A percentile compares a stretch with the other conserved stretches of the same genome.
Evolutionary conservation across 2,797 vertebrate genomes (phyloP).

Genomic region (Nyctalus aviator): DNA sequence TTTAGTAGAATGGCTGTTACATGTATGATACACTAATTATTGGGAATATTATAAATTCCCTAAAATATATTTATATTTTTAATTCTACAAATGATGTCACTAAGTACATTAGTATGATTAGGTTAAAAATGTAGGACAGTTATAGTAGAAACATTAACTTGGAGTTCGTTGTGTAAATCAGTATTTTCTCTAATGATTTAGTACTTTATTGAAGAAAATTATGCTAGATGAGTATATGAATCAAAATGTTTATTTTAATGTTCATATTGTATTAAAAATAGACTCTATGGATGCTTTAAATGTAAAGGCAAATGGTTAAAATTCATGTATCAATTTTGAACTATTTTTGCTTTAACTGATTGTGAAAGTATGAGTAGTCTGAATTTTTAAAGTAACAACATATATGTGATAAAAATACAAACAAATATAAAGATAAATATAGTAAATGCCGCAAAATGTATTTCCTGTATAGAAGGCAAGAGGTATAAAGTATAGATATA

Average conservation of each 20-base stretch:
- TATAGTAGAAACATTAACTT: conserved; percentile 3
- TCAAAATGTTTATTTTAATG: conserved; percentile 44
- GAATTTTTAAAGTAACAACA: conserved; percentile 34
- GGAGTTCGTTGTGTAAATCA: neutral
- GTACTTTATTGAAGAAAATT: conserved; percentile 28
- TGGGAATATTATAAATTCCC: conserved; percentile 2
- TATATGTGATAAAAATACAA: neutral
- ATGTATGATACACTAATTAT: neutral
- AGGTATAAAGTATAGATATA: neutral
- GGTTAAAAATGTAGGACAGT: neutral
- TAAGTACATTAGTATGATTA: neutral
- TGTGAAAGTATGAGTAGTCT: neutral
- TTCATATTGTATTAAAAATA: neutral
- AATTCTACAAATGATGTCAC: conserved; percentile 14
- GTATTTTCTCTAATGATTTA: neutral
- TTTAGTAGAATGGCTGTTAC: conserved; percentile 20
- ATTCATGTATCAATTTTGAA: conserved; percentile 10
- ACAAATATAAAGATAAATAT: conserved; percentile 30
- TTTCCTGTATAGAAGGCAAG: neutral
- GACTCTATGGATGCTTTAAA: conserved; percentile 28
- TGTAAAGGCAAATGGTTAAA: neutral
- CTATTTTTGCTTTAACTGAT: neutral
- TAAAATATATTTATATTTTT: neutral
- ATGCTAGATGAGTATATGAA: neutral
- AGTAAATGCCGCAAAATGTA: neutral